A percentile compares a stretch with the other conserved stretches of the same genome.
phyloP scores from a whole-genome alignment of 1,140 invertebrate species.

The Schlechtendalia chinensis region DNA sequence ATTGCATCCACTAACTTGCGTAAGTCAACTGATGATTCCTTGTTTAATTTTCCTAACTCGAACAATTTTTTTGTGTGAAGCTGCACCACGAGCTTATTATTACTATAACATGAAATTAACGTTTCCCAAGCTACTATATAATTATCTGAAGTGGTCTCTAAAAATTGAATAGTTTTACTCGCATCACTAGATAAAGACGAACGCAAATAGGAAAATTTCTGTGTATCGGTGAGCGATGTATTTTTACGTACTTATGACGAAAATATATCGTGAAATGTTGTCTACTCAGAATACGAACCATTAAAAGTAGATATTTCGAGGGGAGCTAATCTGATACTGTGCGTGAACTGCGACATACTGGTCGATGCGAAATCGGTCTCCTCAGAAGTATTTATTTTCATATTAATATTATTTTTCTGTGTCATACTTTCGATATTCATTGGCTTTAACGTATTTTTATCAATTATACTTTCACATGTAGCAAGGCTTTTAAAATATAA shows the following conservation, averaged over 20 bases:
- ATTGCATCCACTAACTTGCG: background rate
- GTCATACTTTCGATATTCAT: background rate
- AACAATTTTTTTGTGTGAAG: background rate
- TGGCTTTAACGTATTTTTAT: background rate
- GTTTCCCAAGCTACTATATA: background rate
- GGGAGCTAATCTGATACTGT: background rate
- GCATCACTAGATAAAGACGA: background rate
- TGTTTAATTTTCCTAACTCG: background rate
- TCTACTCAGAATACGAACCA: background rate
- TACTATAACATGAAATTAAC: background rate
- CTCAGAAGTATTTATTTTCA: background rate
- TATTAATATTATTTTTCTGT: background rate
- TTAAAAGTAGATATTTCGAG: background rate
- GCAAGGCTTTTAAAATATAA: slow-evolving; percentile 6
- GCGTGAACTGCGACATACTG: background rate
- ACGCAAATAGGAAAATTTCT: slow-evolving; percentile 6
- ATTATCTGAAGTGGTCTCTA: background rate
- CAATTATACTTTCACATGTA: background rate
- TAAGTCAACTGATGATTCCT: background rate
- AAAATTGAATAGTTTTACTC: background rate
- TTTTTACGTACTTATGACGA: background rate
- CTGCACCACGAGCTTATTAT: slow-evolving; percentile 1
- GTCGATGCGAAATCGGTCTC: background rate
- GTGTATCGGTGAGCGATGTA: background rate
- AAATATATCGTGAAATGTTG: slow-evolving; percentile 11